Evolutionary conservation across 2,888 invertebrate species (phyloP), one percentile per base, ranked within the genome.

Genomic region (Sminthurides aquaticus): DNA sequence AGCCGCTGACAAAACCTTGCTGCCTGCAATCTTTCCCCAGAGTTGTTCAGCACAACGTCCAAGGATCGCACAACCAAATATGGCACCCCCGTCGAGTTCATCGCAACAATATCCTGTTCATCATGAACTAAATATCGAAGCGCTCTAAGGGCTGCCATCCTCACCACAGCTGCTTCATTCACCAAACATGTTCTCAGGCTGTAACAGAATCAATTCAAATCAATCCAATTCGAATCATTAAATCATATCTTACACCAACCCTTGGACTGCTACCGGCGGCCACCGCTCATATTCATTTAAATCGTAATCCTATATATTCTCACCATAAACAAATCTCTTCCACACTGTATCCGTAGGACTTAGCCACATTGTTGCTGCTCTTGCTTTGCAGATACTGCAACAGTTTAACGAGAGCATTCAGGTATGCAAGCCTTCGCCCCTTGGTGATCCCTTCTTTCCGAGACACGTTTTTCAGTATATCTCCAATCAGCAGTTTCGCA

Each of bases 381-480:
- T 55, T 65, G 52, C 60, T 60, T 27, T 68, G 60, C 3, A 64
- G 66, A 22, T 67, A 62, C 60, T 70, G 68, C 25, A 87, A 81
- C 71, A 94, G 83, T 77, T 90, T 90, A 64, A 91, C 90, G 80
- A 94, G 86, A 68, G 87, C 88, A 83, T 94, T 95, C 76, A 95
- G 84, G 79, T 91, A 90, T 72, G 88, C 89, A 74, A 94, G 82
- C 78, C 89, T 87, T 78, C 87, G 87, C 69, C 85, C 86, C 79
- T 90, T 91, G 67, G 87, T 85, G 67, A 87, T 82, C 66, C 83
- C 84, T 71, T 82, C 80, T 77, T 82, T 84, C 76, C 83, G 84
- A 72, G 84, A 85, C 67, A 85, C 77, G 77, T 83, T 83, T 66
- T 81, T 81, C 64, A 86, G 79, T 64, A 86, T 84, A 77, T 86